Evolutionary conservation across 2,888 invertebrate genomes (phyloP).

Genomic region (Odontocolon sp.): DNA sequence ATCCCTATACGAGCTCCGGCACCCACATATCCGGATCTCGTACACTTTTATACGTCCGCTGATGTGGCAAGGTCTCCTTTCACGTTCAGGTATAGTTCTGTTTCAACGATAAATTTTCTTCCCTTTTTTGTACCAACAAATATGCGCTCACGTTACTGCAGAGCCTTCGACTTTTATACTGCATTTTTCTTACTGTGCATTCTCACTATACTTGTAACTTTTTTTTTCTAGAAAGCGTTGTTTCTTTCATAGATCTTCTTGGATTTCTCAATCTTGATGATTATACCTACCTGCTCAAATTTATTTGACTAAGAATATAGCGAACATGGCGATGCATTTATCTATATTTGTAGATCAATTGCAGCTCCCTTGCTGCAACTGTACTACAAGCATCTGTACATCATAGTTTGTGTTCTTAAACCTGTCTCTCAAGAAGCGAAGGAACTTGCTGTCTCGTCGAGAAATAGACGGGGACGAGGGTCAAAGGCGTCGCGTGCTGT

Average conservation of each 20-base stretch:
- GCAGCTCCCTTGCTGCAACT: neutral
- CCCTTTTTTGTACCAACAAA: slow-evolving; percentile 9
- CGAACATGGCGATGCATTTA: too few relatives aligned
- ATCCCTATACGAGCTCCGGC: slow-evolving; percentile 52
- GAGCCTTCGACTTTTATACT: neutral
- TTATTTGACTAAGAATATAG: too few relatives aligned
- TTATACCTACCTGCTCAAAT: too few relatives aligned
- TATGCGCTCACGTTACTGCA: neutral
- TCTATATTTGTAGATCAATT: too few relatives aligned
- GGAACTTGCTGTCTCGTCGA: neutral
- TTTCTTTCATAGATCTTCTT: too few relatives aligned
- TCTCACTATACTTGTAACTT: too few relatives aligned
- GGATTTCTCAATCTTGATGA: too few relatives aligned
- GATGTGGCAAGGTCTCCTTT: slow-evolving; percentile 16
- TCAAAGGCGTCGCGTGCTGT: slow-evolving; percentile 2
- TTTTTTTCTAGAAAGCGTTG: too few relatives aligned
- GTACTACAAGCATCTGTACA: neutral
- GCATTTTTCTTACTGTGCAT: too few relatives aligned
- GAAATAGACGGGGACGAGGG: neutral
- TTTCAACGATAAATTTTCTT: slow-evolving; percentile 34
- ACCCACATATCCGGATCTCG: slow-evolving; percentile 40
- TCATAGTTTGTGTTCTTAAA: neutral
- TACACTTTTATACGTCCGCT: slow-evolving; percentile 44
- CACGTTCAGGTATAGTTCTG: neutral
- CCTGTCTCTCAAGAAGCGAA: neutral